Percentiles rank a stretch among this genome's conserved stretches.
Evolutionary conservation across 2,797 vertebrate species (phyloP).

Genomic region (Paramormyrops hopkinsi): DNA sequence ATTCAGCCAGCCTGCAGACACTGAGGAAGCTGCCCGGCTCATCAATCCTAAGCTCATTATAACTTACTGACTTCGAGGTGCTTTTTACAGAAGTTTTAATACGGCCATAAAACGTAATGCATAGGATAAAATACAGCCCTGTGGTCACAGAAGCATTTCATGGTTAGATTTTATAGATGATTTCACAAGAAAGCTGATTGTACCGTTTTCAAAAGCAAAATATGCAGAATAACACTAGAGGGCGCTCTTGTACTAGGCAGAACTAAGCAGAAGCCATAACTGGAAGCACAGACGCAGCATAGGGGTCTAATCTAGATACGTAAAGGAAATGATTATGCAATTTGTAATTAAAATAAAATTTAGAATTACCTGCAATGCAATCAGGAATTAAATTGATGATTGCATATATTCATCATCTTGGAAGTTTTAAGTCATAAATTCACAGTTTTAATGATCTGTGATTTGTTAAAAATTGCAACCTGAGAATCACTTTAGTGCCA

Average conservation of each 20-base stretch:
- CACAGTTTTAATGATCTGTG: neutral
- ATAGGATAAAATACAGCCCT: neutral
- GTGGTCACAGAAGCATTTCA: neutral
- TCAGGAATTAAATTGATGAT: conserved; percentile 23
- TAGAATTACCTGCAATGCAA: neutral
- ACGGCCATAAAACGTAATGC: neutral
- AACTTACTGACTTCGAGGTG: neutral
- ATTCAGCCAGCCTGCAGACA: neutral
- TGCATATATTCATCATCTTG: conserved; percentile 16
- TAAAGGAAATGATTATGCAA: conserved; percentile 14
- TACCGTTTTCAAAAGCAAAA: neutral
- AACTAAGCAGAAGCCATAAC: neutral
- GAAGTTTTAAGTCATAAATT: conserved; percentile 17
- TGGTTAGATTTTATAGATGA: neutral
- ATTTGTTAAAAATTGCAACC: neutral
- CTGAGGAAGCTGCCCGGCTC: neutral
- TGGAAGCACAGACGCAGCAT: neutral
- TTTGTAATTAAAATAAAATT: conserved; percentile 22
- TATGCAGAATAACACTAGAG: conserved; percentile 13
- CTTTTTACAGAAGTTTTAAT: neutral
- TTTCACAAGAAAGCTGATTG: neutral
- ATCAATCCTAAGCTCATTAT: neutral
- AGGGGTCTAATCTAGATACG: neutral
- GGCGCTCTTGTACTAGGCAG: neutral
- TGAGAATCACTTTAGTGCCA: neutral